A percentile compares a stretch with the other conserved stretches of the same genome.
Evolutionary conservation across 2,113 vertebrate species (phyloP).

Genomic region (Glaucomys volans): DNA sequence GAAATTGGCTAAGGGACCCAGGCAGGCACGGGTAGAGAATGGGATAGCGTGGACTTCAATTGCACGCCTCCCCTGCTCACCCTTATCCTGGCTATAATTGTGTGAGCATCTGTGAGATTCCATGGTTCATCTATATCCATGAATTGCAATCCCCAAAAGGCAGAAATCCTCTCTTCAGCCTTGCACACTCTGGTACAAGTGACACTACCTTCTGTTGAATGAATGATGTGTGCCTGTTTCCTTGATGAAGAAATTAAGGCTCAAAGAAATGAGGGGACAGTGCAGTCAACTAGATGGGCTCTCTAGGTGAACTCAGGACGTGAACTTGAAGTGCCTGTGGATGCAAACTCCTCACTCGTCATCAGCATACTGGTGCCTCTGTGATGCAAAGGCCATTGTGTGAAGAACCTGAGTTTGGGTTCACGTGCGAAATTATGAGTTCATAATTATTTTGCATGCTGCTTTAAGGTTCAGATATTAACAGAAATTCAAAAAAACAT

Average conservation of each 20-base stretch:
- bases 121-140: neutral
- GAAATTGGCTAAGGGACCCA: neutral
- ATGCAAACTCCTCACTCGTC: neutral
- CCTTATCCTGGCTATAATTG: neutral
- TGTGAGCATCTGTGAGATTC: neutral
- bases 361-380: neutral
- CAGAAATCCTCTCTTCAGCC: neutral
- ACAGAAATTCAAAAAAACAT: neutral
- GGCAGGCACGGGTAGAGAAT: rapidly evolving
- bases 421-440: neutral
- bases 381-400: neutral
- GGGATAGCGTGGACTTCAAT: rapidly evolving
- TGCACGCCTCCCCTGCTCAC: neutral
- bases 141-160: neutral
- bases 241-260: neutral
- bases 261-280: neutral
- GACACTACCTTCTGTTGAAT: neutral
- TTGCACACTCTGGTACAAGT: too few species aligned
- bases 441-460: neutral
- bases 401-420: neutral
- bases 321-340: neutral
- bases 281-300: too few species aligned
- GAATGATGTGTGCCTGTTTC: neutral
- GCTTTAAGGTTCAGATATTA: neutral
- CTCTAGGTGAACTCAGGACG: neutral